Conservation (phyloP, 2,113 vertebrate species). For the Callorhinus ursinus region DNA sequence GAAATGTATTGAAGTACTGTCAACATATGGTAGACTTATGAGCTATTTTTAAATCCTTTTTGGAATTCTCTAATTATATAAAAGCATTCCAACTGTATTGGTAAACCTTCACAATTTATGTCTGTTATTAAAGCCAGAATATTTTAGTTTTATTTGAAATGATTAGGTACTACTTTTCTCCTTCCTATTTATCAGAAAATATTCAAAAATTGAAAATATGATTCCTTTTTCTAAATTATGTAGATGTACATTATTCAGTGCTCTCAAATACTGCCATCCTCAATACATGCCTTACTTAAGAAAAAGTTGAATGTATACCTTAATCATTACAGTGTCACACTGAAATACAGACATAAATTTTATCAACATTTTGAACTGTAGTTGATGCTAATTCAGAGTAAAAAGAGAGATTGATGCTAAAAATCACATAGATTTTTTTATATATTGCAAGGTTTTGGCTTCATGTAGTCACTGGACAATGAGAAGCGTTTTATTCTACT, state of each 20-base stretch:
- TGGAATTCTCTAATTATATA: constrained; percentile 75
- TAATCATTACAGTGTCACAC: background rate
- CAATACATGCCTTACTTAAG: background rate
- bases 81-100: constrained; percentile 65
- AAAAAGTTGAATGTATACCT: background rate
- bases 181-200: constrained; percentile 46
- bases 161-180: background rate
- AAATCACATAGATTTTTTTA: background rate
- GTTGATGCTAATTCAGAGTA: background rate
- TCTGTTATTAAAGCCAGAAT: constrained; percentile 67
- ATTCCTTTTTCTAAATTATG: background rate
- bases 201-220: constrained; percentile 33
- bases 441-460: constrained; percentile 1
- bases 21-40: constrained; percentile 72
- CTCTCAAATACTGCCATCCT: background rate
- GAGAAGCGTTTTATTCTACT: background rate
- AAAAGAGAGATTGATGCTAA: background rate
- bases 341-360: background rate
- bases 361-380: constrained; percentile 23
- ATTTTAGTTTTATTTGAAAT: constrained; percentile 52
- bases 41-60: constrained; percentile 72
- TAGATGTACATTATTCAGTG: background rate
- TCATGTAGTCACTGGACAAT: background rate
- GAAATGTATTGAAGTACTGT: constrained; percentile 72
- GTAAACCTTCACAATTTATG: constrained; percentile 70